Percentiles rank a stretch among this genome's conserved stretches.
phyloP scores from a whole-genome alignment of 2,888 invertebrate species.

The Cordilura impudica region DNA sequence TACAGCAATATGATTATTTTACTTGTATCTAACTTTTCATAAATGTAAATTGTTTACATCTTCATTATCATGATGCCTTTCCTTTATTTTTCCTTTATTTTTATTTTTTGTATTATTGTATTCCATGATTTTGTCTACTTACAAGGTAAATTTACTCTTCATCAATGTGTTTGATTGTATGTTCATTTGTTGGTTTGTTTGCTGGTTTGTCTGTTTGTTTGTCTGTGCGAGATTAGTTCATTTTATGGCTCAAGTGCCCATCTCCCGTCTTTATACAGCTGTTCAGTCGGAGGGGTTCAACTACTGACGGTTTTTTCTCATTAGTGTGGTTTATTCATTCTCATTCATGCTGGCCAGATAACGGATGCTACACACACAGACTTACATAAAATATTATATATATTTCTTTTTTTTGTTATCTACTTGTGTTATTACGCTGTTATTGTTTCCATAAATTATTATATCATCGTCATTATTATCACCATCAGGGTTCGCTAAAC shows the following conservation, averaged over 20 bases:
- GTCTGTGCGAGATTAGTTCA: slow-evolving; percentile 27
- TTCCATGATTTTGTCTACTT: background rate
- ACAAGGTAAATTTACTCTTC: background rate
- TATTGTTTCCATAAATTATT: slow-evolving; percentile 35
- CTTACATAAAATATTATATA: background rate
- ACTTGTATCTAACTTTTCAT: slow-evolving; percentile 28
- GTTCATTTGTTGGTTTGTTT: no score
- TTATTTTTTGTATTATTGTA: background rate
- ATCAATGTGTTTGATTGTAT: no score
- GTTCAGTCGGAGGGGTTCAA: background rate
- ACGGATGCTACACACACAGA: background rate
- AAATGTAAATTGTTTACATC: slow-evolving; percentile 15
- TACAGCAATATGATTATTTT: slow-evolving; percentile 40
- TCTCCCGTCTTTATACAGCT: background rate
- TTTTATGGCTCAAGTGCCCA: slow-evolving; percentile 27
- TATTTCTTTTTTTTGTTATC: slow-evolving; percentile 16
- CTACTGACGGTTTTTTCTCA: slow-evolving; percentile 5
- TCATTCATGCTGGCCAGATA: background rate
- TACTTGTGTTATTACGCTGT: slow-evolving; percentile 23
- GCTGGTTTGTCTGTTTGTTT: background rate
- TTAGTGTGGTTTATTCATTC: slow-evolving; percentile 23
- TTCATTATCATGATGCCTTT: background rate
- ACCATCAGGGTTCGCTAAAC: background rate
- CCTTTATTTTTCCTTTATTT: background rate
- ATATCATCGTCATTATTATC: slow-evolving; percentile 3